Base-by-base conservation (phyloP, 1,140 invertebrate species). In the Hydropsyche tenuis region DNA sequence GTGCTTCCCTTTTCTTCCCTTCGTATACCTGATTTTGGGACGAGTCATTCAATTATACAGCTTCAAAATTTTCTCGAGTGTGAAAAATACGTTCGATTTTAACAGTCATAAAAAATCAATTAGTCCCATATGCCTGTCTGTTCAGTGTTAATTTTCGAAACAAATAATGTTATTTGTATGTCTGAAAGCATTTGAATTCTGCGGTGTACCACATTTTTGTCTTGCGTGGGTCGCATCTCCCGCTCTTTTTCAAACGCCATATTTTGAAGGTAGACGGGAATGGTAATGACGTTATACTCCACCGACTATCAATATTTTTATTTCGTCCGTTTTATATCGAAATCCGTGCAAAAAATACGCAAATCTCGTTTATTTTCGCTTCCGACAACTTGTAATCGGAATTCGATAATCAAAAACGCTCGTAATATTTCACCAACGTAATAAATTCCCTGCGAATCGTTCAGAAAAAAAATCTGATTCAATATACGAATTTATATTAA, bases 181-280 rank as follows among this genome's bases (percentile, higher is more conserved):
- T 4, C 30, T 37, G n/a, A n/a, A n/a, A 12, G 2, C 11, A 16
- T 46, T 53, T 53, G 48, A 53, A 18, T 18, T 53, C 16, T 20
- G 48, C 48, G 14, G 20, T 53, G 18, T 53, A 20, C 48, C 16
- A 9, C 20, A 60, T 20, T 60, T 23, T 20, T 20, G 23, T 60
- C 25, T 25, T 60, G 56, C 56, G 56, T 60, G 56, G 56, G 56
- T 60, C 56, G 56, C 56, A 60, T 60, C 23, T 60, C 56, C 56
- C 22, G 22, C 20, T 37, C 56, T 60, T 60, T 37, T 37, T 60
- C 18, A 37, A 60, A 25, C 30, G 30, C 56, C 37, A 27, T 14
- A 27, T 25, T 60, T 60, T 25, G 56, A 60, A 60, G 56, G 56
- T 23, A 60, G 56, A 25, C 56, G n/a, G 56, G 56, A 60, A 60